These are phyloP conservation scores for Philereme transversata DNA, from an alignment of 2,888 invertebrate genomes.

Conservation along the genomic window DNA sequence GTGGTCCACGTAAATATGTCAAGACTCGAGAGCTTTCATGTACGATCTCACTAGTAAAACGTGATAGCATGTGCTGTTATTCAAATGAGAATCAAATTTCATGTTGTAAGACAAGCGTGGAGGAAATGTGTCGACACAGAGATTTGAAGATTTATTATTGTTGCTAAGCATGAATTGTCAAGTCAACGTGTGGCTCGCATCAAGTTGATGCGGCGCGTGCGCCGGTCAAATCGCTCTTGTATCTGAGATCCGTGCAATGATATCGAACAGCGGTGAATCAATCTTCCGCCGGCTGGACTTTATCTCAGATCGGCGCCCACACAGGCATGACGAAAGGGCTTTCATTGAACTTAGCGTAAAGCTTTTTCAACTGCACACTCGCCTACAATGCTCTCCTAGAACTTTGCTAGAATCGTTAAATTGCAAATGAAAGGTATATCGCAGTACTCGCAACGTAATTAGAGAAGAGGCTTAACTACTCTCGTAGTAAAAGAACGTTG, in stretches of 20 bases:
- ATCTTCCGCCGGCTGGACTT: constrained; percentile 66
- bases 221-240: constrained; percentile 59
- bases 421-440: constrained; percentile 45
- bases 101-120: constrained; percentile 54
- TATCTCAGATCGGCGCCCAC: constrained; percentile 72
- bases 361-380: constrained; percentile 37
- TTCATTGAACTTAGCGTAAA: constrained; percentile 54
- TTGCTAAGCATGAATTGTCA: constrained; percentile 63
- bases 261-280: constrained; percentile 74
- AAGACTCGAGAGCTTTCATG: constrained; percentile 49
- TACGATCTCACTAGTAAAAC: constrained; percentile 61
- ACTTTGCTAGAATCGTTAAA: constrained; percentile 33
- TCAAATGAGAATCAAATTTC: constrained; percentile 72
- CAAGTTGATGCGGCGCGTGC: constrained; percentile 62
- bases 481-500: constrained; percentile 41
- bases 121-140: constrained; percentile 63
- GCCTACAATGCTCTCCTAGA: constrained; percentile 16
- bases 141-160: constrained; percentile 70
- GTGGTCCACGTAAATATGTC: constrained; percentile 62
- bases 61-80: constrained; percentile 64
- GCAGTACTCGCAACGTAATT: constrained; percentile 66
- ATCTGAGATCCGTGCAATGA: constrained; percentile 69
- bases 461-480: constrained; percentile 55
- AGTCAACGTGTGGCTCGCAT: constrained; percentile 53
- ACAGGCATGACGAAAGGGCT: constrained; percentile 53